Conservation (phyloP, 2,888 invertebrate species). For the Drosophila yooni region DNA sequence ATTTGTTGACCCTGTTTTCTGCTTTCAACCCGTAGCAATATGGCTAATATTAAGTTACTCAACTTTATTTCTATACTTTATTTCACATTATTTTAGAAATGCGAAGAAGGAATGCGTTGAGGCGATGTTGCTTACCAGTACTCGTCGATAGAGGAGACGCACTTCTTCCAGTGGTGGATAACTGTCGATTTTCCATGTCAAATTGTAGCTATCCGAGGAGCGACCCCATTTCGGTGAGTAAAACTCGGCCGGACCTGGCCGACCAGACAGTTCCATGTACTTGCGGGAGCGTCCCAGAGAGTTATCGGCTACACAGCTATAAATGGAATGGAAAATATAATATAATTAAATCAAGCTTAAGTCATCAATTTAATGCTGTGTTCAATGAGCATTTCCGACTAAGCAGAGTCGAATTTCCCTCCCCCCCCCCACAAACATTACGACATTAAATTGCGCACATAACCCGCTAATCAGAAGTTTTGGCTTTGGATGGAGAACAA, state of each 20-base stretch:
- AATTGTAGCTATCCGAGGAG: conserved; percentile 87
- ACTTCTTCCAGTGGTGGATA: conserved; percentile 90
- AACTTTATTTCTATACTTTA: background rate
- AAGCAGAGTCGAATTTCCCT: background rate
- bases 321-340: background rate
- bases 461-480: conserved; percentile 10
- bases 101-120: background rate
- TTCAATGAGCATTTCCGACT: background rate
- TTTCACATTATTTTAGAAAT: too few relatives aligned
- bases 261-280: conserved; percentile 90
- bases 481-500: conserved; percentile 23
- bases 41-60: background rate
- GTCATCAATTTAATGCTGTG: background rate
- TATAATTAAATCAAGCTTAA: background rate
- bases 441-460: background rate
- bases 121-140: conserved; percentile 86
- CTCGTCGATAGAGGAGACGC: conserved; percentile 88
- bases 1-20: background rate
- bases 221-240: conserved; percentile 88
- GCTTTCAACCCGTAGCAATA: background rate
- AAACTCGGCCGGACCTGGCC: conserved; percentile 90
- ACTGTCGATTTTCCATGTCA: conserved; percentile 90
- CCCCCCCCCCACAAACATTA: background rate
- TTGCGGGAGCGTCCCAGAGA: conserved; percentile 89
- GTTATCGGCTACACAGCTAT: conserved; percentile 90